Evolutionary conservation across 2,797 vertebrate genomes (phyloP), one percentile per base, ranked within the genome.

Genomic region (Lophotriccus pileatus): DNA sequence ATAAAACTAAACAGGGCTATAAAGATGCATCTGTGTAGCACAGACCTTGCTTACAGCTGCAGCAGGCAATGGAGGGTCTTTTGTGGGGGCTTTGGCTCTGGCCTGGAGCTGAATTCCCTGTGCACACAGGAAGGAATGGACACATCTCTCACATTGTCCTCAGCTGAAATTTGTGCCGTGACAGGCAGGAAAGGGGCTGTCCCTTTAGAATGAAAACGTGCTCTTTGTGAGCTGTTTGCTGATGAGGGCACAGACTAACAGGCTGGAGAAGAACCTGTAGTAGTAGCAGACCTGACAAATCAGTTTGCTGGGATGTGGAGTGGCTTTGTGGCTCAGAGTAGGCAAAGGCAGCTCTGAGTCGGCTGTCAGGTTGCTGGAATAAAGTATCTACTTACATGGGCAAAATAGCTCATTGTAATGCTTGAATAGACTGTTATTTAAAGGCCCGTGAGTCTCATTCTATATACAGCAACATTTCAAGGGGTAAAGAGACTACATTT

Each of bases 351-450:
- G 79, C 77, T 76, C 53, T n/a, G 76, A 80, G 73, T 81, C 3
- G 0, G 0, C 47, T 85, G 28, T 72, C 62, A 43, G 59, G 74
- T 68, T 90, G 84, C 84, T 70, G 59, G 73, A 72, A 70, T 74
- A 58, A 64, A 84, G 58, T 46, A 50, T 64, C 68, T 85, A 56
- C 90, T 92, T 88, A 72, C 1, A 6, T 9, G 53, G 91, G 87
- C 79, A 84, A 90, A 96, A 58, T 12, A 80, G 75, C 90, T 87
- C 84, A 70, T 77, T 86, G 86, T 74, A 25, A 44, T 87, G 84
- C 69, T 84, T 63, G 50, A 68, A 89, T 52, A 66, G 92, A 23
- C 64, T 86, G 69, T 92, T 92, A 91, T 76, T 96, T 94, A 94
- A 91, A 83, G 89, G 84, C 76, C 59, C 86, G 44, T 1, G 46